Evolutionary conservation across 1,140 invertebrate genomes (phyloP).

Genomic region (Lutraria rhynchaena): DNA sequence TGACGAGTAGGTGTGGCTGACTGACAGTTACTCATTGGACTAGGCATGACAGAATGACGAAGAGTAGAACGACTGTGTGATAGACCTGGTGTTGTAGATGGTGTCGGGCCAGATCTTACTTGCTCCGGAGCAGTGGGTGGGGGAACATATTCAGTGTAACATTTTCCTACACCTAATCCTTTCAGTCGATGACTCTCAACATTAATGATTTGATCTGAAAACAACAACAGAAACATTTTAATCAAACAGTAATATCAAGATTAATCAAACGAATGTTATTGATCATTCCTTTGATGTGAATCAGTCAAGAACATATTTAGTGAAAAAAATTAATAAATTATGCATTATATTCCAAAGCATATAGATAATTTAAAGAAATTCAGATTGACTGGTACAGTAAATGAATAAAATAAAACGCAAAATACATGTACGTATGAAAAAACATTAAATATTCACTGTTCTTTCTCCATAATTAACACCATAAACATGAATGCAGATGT

Average conservation of each 20-base stretch:
- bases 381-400: too few species aligned
- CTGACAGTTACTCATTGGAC: slow-evolving; percentile 2
- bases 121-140: slow-evolving; percentile 33
- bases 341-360: too few species aligned
- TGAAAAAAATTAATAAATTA: too few species aligned
- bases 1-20: neutral
- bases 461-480: too few species aligned
- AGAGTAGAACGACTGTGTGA: neutral
- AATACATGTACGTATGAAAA: too few species aligned
- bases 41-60: neutral
- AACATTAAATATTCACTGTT: too few species aligned
- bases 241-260: neutral
- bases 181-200: slow-evolving; percentile 42
- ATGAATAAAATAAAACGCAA: too few species aligned
- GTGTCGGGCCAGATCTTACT: neutral
- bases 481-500: too few species aligned
- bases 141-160: slow-evolving; percentile 31
- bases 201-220: slow-evolving; percentile 44
- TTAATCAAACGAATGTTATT: neutral
- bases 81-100: neutral
- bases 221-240: neutral
- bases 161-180: slow-evolving; percentile 38
- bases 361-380: too few species aligned
- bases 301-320: neutral
- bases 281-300: neutral